These are phyloP conservation scores for Diplodus sargus DNA, from an alignment of 2,797 vertebrate genomes.

Conservation along the genomic window DNA sequence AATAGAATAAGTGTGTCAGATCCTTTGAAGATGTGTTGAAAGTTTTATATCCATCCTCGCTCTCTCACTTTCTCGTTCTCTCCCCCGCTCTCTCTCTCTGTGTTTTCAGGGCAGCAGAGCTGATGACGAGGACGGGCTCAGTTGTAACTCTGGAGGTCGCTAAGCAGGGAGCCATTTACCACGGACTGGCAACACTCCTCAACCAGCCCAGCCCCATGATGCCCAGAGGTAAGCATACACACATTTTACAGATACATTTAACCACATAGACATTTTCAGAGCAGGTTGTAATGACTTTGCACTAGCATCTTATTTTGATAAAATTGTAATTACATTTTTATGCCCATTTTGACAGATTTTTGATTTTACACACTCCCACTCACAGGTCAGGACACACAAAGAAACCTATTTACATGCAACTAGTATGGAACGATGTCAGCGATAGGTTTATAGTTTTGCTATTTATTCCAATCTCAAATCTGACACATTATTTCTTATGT, in stretches of 20 bases:
- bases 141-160: slow-evolving; percentile 98
- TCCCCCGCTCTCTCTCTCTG: background rate
- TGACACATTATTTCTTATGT: background rate
- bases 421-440: too few relatives aligned
- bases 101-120: slow-evolving; percentile 92
- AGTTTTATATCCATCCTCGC: background rate
- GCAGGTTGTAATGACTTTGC: too few relatives aligned
- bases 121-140: slow-evolving; percentile 98
- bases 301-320: too few relatives aligned
- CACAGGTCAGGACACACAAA: background rate
- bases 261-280: background rate
- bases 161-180: slow-evolving; percentile 98
- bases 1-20: background rate
- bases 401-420: background rate
- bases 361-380: background rate
- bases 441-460: too few relatives aligned
- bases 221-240: slow-evolving; percentile 89
- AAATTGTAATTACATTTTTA: too few relatives aligned
- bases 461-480: background rate
- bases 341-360: too few relatives aligned
- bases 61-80: background rate
- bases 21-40: slow-evolving; percentile 18
- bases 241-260: background rate
- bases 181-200: slow-evolving; percentile 96
- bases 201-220: slow-evolving; percentile 98